Evolutionary conservation across 1,140 invertebrate genomes (phyloP).

Genomic region (Drosophila seguyi): DNA sequence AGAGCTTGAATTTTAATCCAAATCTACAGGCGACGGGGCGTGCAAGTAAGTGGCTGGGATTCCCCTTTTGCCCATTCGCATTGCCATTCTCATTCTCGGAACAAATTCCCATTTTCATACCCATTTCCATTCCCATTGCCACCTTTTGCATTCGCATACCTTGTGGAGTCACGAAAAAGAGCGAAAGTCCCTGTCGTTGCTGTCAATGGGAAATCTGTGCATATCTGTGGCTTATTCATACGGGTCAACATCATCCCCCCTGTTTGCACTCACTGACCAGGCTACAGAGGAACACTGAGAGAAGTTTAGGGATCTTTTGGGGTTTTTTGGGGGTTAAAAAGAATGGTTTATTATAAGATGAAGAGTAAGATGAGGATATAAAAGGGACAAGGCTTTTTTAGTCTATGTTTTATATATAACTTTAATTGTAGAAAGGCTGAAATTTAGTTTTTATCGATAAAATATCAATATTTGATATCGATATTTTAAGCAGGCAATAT

Average conservation of each 20-base stretch:
- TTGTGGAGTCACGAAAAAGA: constrained; percentile 12
- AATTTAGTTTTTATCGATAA: too few species aligned
- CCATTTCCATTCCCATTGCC: background rate
- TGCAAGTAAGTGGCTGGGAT: too few species aligned
- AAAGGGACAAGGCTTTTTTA: background rate
- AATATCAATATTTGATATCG: too few species aligned
- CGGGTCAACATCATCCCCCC: constrained; percentile 24
- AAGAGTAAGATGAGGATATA: background rate
- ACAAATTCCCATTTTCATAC: background rate
- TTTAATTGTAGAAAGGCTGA: background rate
- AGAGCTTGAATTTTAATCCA: constrained; percentile 66
- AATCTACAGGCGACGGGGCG: constrained; percentile 14
- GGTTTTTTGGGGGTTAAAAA: too few species aligned
- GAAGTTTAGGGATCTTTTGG: background rate
- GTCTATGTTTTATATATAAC: background rate
- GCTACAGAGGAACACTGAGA: background rate
- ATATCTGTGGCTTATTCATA: constrained; percentile 19
- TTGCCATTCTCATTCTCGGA: background rate
- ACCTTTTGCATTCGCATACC: background rate
- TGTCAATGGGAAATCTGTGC: constrained; percentile 41
- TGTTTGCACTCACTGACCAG: background rate
- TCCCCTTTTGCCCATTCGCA: background rate
- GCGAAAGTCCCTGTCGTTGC: constrained; percentile 18
- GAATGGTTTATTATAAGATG: background rate
- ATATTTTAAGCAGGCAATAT: too few species aligned